Evolutionary conservation across 64 coral and sea anemone species (phyloP).

Genomic region (Montipora capricornis): DNA sequence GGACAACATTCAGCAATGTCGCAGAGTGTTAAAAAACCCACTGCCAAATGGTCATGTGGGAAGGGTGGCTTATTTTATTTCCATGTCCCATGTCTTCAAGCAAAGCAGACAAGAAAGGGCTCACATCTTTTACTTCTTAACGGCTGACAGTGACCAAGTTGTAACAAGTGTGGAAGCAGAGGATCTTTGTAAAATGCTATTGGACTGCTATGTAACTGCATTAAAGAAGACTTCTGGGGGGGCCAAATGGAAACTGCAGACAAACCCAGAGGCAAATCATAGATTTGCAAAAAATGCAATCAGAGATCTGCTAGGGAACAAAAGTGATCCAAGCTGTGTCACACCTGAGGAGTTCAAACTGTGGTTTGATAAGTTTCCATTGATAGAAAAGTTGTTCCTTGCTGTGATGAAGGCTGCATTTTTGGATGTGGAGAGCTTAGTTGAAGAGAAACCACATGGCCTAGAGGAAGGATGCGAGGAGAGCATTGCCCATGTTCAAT

Average conservation of each 20-base stretch:
- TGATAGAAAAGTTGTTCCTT: slow-evolving; percentile 83
- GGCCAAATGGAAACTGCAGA: slow-evolving; percentile 72
- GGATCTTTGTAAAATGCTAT: slow-evolving; percentile 49
- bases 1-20: slow-evolving; percentile 50
- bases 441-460: slow-evolving; percentile 84
- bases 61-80: slow-evolving; percentile 74
- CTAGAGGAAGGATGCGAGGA: slow-evolving; percentile 90
- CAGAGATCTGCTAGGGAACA: slow-evolving; percentile 58
- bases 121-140: slow-evolving; percentile 78
- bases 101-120: slow-evolving; percentile 76
- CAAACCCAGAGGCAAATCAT: slow-evolving; percentile 55
- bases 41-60: slow-evolving; percentile 48
- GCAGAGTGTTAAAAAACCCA: slow-evolving; percentile 16
- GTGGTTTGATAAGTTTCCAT: slow-evolving; percentile 78
- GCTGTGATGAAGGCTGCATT: slow-evolving; percentile 81
- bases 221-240: slow-evolving; percentile 76
- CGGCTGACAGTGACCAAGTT: slow-evolving; percentile 75
- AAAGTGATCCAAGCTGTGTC: slow-evolving; percentile 71
- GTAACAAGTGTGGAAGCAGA: slow-evolving; percentile 65
- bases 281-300: slow-evolving; percentile 85
- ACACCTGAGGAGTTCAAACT: slow-evolving; percentile 63
- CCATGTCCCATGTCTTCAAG: slow-evolving; percentile 72
- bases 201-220: slow-evolving; percentile 79
- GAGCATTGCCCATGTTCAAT: slow-evolving; percentile 84
- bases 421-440: slow-evolving; percentile 75